phyloP scores from a whole-genome alignment of 2,888 invertebrate species.

The Abscondita cerata region DNA sequence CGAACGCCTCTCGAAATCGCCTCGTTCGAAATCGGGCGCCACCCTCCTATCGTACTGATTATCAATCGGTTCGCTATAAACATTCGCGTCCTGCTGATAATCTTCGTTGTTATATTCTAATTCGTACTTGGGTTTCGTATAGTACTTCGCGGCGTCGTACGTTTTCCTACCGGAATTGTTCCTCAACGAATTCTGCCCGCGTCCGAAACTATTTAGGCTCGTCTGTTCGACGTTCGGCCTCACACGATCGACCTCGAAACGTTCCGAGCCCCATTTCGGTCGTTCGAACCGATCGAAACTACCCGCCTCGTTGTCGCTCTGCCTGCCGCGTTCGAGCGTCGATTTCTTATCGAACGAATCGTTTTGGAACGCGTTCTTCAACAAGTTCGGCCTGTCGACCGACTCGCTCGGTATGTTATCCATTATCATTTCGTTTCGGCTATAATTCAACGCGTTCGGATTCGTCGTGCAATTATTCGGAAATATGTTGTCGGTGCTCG shows the following conservation, averaged over 20 bases:
- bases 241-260: conserved; percentile 60
- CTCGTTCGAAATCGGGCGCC: conserved; percentile 67
- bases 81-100: conserved; percentile 58
- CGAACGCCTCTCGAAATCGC: conserved; percentile 60
- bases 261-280: conserved; percentile 64
- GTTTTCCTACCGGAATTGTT: conserved; percentile 51
- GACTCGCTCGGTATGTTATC: conserved; percentile 60
- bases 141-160: conserved; percentile 55
- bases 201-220: conserved; percentile 49
- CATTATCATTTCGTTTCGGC: conserved; percentile 61
- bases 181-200: conserved; percentile 49
- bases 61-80: conserved; percentile 58
- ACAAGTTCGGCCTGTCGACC: conserved; percentile 62
- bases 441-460: conserved; percentile 84
- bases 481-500: conserved; percentile 84
- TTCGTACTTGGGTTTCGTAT: conserved; percentile 55
- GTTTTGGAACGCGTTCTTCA: conserved; percentile 65
- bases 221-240: conserved; percentile 60
- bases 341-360: conserved; percentile 70
- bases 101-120: conserved; percentile 53
- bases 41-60: conserved; percentile 55
- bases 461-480: conserved; percentile 88
- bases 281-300: conserved; percentile 63
- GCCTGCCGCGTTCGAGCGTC: conserved; percentile 67
- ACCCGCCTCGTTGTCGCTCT: conserved; percentile 64